Conservation (phyloP, 2,113 vertebrate genomes). For the Brachionichthys hirsutus region DNA sequence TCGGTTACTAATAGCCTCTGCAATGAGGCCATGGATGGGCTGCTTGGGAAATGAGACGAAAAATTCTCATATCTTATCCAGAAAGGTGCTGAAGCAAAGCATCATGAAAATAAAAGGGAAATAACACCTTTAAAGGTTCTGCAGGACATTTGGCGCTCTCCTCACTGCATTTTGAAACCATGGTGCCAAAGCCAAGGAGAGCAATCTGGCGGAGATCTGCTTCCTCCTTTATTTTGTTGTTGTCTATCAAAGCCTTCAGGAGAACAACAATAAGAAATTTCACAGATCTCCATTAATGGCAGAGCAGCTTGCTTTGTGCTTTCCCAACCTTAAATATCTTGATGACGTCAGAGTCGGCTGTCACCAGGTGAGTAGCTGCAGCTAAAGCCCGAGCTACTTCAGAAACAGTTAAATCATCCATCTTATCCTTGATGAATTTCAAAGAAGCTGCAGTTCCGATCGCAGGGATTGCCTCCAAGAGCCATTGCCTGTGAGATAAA, state of each 20-base stretch:
- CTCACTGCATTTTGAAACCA: constrained; percentile 78
- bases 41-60: constrained; percentile 41
- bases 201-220: constrained; percentile 70
- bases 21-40: constrained; percentile 79
- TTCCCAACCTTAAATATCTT: constrained; percentile 72
- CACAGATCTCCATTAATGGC: rapidly evolving
- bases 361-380: constrained; percentile 76
- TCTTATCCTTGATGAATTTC: constrained; percentile 76
- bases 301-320: neutral
- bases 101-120: neutral
- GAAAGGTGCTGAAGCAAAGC: neutral
- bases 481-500: constrained; percentile 76
- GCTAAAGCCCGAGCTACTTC: constrained; percentile 74
- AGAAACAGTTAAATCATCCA: constrained; percentile 60
- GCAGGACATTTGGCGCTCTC: constrained; percentile 46
- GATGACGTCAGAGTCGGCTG: constrained; percentile 69
- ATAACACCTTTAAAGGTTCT: constrained; percentile 64
- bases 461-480: constrained; percentile 78
- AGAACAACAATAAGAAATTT: neutral
- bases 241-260: constrained; percentile 70
- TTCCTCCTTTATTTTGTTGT: constrained; percentile 59
- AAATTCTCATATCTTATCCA: neutral
- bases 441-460: constrained; percentile 69
- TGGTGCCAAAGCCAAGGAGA: constrained; percentile 78
- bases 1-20: constrained; percentile 70